Conservation (phyloP, 2,113 vertebrate species). For the Aptenodytes patagonicus region DNA sequence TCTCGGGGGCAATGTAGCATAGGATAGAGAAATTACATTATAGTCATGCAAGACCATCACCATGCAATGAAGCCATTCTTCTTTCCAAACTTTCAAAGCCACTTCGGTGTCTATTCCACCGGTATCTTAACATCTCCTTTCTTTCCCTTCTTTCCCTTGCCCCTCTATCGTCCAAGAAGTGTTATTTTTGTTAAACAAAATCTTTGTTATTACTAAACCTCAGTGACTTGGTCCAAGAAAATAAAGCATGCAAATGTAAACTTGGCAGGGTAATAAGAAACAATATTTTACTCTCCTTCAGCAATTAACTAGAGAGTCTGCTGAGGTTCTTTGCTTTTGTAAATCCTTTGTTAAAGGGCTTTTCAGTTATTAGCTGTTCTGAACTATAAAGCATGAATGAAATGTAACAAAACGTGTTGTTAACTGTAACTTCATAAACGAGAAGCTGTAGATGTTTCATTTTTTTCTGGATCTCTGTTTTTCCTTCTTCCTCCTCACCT, state of each 20-base stretch:
- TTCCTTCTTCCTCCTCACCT: not conserved
- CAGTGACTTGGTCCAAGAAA: not conserved
- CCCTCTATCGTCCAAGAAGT: not conserved
- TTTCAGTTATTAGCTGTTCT: not conserved
- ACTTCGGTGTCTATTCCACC: not conserved
- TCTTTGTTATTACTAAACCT: not conserved
- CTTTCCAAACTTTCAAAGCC: not conserved
- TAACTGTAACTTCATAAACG: not conserved
- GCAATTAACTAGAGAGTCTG: not conserved
- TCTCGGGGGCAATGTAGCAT: not conserved
- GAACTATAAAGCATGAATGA: not conserved
- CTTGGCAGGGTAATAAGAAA: constrained; percentile 42
- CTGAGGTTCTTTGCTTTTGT: not conserved
- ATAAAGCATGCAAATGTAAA: constrained; percentile 30
- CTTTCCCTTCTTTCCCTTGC: not conserved
- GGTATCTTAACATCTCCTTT: not conserved
- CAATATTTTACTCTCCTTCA: not conserved
- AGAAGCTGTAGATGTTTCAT: not conserved
- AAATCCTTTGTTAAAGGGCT: not conserved
- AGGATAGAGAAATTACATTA: not conserved
- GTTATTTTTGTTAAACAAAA: not conserved
- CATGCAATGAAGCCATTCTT: not conserved
- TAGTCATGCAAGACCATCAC: not conserved
- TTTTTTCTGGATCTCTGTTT: not conserved
- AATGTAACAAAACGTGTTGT: not conserved